A percentile compares a stretch with the other conserved stretches of the same genome.
These are phyloP conservation scores for Drosophila ustulata DNA, from an alignment of 2,888 invertebrate genomes.

Conservation along the genomic window DNA sequence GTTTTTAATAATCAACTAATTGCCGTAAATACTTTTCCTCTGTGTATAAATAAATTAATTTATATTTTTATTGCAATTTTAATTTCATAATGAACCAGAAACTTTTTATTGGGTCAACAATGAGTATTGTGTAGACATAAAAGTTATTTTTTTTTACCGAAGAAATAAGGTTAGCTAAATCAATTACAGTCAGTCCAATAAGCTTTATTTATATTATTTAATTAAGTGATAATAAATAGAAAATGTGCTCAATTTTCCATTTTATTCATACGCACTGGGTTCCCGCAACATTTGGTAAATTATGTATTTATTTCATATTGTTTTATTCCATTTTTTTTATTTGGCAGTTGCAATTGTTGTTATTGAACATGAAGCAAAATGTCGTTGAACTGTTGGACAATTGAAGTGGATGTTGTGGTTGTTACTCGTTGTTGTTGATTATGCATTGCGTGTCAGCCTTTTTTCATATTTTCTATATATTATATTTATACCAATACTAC, in stretches of 20 bases:
- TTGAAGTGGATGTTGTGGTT: constrained; percentile 32
- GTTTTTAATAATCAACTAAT: neutral
- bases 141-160: neutral
- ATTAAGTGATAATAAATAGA: neutral
- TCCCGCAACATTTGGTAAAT: neutral
- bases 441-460: constrained; percentile 63
- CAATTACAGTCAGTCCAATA: neutral
- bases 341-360: constrained; percentile 57
- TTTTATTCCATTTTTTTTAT: constrained; percentile 32
- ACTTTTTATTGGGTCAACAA: constrained; percentile 2
- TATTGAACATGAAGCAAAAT: constrained; percentile 69
- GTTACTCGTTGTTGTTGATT: constrained; percentile 35
- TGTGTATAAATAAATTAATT: neutral
- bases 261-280: neutral
- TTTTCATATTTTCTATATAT: constrained; percentile 54
- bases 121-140: neutral
- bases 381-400: constrained; percentile 70
- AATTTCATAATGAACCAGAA: neutral
- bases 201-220: neutral
- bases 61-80: neutral
- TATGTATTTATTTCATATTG: constrained; percentile 11
- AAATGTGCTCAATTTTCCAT: neutral
- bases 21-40: neutral
- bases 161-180: neutral
- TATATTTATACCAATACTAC: constrained; percentile 7